phyloP scores from a whole-genome alignment of 2,113 vertebrate genomes.

The Conger conger region DNA sequence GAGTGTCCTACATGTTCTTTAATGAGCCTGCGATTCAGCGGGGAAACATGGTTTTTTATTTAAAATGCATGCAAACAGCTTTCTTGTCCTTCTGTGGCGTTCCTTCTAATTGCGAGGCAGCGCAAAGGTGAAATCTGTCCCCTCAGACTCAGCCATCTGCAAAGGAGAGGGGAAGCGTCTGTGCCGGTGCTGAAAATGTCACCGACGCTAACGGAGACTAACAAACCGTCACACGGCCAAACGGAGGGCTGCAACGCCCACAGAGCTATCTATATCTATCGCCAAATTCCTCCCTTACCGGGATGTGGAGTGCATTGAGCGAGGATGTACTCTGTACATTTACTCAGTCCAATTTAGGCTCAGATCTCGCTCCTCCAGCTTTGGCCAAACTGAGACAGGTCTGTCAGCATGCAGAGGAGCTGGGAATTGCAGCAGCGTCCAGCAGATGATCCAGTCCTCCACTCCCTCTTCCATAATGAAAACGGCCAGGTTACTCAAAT shows the following conservation, averaged over 20 bases:
- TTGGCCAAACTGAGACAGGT: too few relatives aligned
- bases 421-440: not conserved
- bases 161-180: not conserved
- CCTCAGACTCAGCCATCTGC: not conserved
- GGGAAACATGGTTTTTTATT: not conserved
- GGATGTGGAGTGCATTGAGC: not conserved
- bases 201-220: not conserved
- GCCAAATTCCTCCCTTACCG: too few relatives aligned
- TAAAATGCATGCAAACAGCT: slow-evolving; percentile 21
- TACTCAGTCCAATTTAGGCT: not conserved
- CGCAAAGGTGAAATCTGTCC: not conserved
- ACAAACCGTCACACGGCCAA: too few relatives aligned
- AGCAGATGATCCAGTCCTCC: not conserved
- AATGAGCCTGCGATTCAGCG: not conserved
- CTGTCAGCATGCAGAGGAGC: not conserved
- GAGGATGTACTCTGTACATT: not conserved
- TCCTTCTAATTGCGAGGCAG: not conserved
- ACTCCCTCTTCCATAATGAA: not conserved
- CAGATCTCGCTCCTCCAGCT: not conserved
- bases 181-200: not conserved
- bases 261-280: not conserved
- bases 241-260: not conserved
- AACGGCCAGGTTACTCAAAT: not conserved
- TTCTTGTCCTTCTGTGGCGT: slow-evolving; percentile 1
- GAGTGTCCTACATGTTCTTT: not conserved